These are phyloP conservation scores for Drosophila ustulata DNA, from an alignment of 2,888 invertebrate species.

Conservation along the genomic window DNA sequence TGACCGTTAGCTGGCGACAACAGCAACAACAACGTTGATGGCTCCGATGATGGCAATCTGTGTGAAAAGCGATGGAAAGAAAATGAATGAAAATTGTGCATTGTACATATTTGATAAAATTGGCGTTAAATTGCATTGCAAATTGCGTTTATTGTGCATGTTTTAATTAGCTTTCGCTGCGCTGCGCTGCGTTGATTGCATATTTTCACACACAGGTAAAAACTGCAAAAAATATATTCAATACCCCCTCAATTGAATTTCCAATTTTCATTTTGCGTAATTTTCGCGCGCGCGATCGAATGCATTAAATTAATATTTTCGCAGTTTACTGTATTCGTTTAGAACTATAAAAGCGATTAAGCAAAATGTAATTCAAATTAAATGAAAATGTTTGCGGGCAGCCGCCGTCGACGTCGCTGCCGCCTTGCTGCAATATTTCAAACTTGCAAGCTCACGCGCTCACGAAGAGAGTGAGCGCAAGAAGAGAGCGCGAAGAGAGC, in stretches of 20 bases:
- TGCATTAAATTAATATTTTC: slow-evolving; percentile 11
- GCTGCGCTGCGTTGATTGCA: slow-evolving; percentile 35
- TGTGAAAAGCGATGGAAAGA: slow-evolving; percentile 14
- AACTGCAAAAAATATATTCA: not conserved
- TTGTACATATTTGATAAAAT: slow-evolving; percentile 34
- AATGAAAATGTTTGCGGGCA: not conserved
- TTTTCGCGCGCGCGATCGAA: not conserved
- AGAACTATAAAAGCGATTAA: not conserved
- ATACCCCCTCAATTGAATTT: not conserved
- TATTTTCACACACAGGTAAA: slow-evolving; percentile 23
- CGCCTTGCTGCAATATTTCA: slow-evolving; percentile 1
- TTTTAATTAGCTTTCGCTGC: slow-evolving; percentile 59
- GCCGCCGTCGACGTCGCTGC: not conserved
- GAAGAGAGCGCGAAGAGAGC: slow-evolving; percentile 14
- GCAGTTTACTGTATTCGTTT: not conserved
- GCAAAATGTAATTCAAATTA: not conserved
- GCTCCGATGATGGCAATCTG: slow-evolving; percentile 46
- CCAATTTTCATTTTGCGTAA: not conserved
- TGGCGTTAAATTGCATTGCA: slow-evolving; percentile 53
- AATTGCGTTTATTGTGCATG: slow-evolving; percentile 57
- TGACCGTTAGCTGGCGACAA: slow-evolving; percentile 39
- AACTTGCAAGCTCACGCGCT: slow-evolving; percentile 42
- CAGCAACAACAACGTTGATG: slow-evolving; percentile 26
- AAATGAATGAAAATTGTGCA: slow-evolving; percentile 8
- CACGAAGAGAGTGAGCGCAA: slow-evolving; percentile 31